phyloP scores from a whole-genome alignment of 2,797 vertebrate genomes.

The Eulemur coronatus region DNA sequence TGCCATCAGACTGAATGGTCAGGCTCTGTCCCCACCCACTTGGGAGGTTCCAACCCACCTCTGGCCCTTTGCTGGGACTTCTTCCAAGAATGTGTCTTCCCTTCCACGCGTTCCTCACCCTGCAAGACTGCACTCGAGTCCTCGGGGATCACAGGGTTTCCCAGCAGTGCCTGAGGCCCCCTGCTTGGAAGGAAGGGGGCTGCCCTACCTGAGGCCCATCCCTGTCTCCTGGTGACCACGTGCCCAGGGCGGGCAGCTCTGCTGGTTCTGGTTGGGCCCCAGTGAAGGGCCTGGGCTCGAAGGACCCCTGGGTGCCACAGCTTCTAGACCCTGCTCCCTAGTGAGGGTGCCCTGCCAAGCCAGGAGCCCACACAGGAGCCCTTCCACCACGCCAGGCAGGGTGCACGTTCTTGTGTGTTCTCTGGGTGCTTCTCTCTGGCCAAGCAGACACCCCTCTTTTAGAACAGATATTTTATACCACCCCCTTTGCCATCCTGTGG shows the following conservation, averaged over 20 bases:
- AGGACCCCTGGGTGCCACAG: fast-evolving
- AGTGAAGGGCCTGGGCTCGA: neutral
- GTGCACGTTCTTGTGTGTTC: fast-evolving
- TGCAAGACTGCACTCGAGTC: neutral
- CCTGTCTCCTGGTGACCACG: neutral
- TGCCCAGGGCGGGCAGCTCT: neutral
- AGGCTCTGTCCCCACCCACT: fast-evolving
- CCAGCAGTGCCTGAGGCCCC: neutral
- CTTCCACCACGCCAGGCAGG: neutral
- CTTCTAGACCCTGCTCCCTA: neutral
- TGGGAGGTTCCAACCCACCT: neutral
- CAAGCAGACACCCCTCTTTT: neutral
- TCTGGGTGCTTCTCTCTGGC: neutral
- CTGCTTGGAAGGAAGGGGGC: neutral
- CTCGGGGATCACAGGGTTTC: neutral
- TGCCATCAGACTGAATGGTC: neutral
- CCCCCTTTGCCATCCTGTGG: neutral
- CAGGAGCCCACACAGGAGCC: neutral
- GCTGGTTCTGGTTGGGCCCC: neutral
- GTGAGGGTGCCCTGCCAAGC: neutral
- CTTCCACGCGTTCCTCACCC: fast-evolving
- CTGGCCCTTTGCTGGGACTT: neutral
- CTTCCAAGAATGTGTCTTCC: neutral
- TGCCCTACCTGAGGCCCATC: no score
- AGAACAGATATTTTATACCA: neutral